These are phyloP conservation scores for Rhingia rostrata DNA, from an alignment of 2,888 invertebrate genomes.

Conservation along the genomic window DNA sequence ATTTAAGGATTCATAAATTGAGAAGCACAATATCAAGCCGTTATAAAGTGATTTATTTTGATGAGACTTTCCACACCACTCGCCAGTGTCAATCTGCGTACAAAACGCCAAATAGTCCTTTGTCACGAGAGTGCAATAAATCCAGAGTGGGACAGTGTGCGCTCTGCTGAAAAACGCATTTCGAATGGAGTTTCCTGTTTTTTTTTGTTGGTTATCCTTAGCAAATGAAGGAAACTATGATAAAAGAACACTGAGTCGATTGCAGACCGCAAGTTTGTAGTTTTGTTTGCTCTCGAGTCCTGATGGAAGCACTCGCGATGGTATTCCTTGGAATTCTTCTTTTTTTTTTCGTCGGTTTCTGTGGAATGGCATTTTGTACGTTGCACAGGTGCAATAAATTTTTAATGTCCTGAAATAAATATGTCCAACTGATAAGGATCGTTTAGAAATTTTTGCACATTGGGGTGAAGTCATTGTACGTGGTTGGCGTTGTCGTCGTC, in stretches of 20 bases:
- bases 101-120: slow-evolving; percentile 62
- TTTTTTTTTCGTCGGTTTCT: slow-evolving; percentile 14
- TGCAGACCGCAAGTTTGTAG: neutral
- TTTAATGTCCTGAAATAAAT: slow-evolving; percentile 73
- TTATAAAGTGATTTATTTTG: slow-evolving; percentile 72
- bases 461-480: slow-evolving; percentile 58
- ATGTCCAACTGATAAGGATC: slow-evolving; percentile 74
- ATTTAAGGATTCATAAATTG: slow-evolving; percentile 70
- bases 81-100: slow-evolving; percentile 56
- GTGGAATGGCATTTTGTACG: slow-evolving; percentile 46
- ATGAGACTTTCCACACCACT: slow-evolving; percentile 57
- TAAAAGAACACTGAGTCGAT: slow-evolving; percentile 31
- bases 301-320: slow-evolving; percentile 1
- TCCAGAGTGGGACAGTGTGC: slow-evolving; percentile 41
- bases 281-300: neutral
- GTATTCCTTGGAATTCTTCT: slow-evolving; percentile 5
- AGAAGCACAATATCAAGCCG: slow-evolving; percentile 63
- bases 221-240: neutral
- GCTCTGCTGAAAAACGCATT: slow-evolving; percentile 40
- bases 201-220: neutral
- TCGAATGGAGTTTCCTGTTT: slow-evolving; percentile 3
- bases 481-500: slow-evolving; percentile 10
- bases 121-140: slow-evolving; percentile 72
- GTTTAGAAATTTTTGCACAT: slow-evolving; percentile 63
- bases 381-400: slow-evolving; percentile 71